A percentile compares a stretch with the other conserved stretches of the same genome.
Conservation (phyloP, 2,113 vertebrate species). For the Oriolus oriolus region DNA sequence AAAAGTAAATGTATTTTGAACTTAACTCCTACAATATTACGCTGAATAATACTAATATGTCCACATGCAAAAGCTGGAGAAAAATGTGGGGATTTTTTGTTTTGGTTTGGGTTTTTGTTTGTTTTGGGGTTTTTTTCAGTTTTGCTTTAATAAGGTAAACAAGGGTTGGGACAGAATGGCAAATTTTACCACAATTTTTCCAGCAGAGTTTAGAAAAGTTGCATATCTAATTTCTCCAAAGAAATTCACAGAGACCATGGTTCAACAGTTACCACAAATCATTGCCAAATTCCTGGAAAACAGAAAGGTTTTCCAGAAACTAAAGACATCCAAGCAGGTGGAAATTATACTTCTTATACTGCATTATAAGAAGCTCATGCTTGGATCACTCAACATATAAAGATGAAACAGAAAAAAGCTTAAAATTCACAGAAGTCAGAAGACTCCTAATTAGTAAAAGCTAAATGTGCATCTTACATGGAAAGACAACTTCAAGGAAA, state of each 20-base stretch:
- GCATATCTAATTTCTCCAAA: accelerated
- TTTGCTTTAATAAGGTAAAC: background rate
- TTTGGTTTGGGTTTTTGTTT: background rate
- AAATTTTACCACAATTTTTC: background rate
- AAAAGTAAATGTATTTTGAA: background rate
- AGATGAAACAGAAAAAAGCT: background rate
- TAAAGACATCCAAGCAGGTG: background rate
- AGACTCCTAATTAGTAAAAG: background rate
- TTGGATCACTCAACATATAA: background rate
- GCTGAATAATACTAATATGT: background rate
- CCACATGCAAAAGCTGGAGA: background rate
- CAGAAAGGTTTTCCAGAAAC: background rate
- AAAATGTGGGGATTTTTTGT: background rate
- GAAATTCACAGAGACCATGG: background rate
- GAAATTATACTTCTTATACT: background rate
- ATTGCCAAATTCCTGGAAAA: background rate
- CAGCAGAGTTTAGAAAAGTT: background rate
- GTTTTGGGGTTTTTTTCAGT: background rate
- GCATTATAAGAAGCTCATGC: background rate
- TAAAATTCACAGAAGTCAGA: background rate
- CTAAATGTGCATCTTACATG: background rate
- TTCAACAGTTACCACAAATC: background rate
- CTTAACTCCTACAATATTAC: background rate
- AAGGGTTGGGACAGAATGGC: background rate
- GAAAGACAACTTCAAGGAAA: background rate